Evolutionary conservation across 2,888 invertebrate genomes (phyloP).

Genomic region (Biston betularia): DNA sequence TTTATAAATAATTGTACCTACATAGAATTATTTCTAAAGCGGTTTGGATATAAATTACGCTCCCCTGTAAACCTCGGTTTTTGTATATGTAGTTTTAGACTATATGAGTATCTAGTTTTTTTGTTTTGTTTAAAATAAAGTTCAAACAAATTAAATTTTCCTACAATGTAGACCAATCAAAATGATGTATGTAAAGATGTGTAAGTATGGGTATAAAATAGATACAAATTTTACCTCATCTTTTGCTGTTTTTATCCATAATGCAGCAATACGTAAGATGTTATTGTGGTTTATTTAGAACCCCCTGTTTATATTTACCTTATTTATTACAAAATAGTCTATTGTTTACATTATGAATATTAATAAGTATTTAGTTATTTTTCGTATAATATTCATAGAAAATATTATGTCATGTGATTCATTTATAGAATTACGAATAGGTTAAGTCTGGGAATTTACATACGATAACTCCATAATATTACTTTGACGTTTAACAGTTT

Average conservation of each 20-base stretch:
- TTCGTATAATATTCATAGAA: constrained; percentile 5
- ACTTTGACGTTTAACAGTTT: not conserved
- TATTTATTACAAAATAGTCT: constrained; percentile 22
- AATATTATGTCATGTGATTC: not conserved
- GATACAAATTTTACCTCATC: not conserved
- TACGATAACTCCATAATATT: not conserved
- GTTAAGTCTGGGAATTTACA: not conserved
- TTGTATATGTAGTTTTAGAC: too few species aligned
- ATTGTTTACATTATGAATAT: constrained; percentile 1
- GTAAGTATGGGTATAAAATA: too few species aligned
- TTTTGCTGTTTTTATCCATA: not conserved
- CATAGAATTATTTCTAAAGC: too few species aligned
- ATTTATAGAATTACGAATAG: not conserved
- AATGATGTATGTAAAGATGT: too few species aligned
- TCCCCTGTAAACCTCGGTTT: too few species aligned
- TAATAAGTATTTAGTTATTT: not conserved
- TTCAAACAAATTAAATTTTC: too few species aligned
- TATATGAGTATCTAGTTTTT: too few species aligned
- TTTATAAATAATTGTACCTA: too few species aligned
- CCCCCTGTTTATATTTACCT: constrained; percentile 1
- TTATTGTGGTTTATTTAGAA: constrained; percentile 7
- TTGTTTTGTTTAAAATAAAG: too few species aligned
- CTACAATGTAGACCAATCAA: too few species aligned
- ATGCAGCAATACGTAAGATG: not conserved
- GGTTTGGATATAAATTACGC: too few species aligned